phyloP scores from a whole-genome alignment of 92 coral and sea anemone species.

The Paragorgia papillata region DNA sequence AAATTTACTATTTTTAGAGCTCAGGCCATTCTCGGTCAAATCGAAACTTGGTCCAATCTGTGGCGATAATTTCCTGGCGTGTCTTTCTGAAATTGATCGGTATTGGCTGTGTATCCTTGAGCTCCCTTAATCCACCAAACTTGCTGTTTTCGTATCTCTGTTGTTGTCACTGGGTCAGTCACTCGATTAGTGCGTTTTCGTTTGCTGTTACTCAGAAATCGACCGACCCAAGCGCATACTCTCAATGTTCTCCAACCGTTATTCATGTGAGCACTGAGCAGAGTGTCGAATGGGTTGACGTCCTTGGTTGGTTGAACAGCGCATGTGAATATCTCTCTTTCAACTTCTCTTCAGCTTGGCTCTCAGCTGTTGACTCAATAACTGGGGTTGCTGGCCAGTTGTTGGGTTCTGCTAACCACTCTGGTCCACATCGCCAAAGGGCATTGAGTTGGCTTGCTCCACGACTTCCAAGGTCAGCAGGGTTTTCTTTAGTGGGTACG shows the following conservation, averaged over 20 bases:
- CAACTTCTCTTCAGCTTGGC: slow-evolving; percentile 4
- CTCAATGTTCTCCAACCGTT: background rate
- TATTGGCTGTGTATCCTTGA: background rate
- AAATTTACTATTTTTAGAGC: slow-evolving; percentile 7
- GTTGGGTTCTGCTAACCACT: background rate
- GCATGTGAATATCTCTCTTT: background rate
- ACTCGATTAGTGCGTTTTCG: background rate
- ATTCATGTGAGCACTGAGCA: background rate
- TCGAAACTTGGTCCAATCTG: slow-evolving; percentile 57
- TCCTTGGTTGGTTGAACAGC: background rate
- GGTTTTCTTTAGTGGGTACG: slow-evolving; percentile 51
- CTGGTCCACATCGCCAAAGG: background rate
- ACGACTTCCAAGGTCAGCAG: slow-evolving; percentile 51
- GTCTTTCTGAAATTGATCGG: background rate
- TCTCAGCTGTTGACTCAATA: slow-evolving; percentile 1
- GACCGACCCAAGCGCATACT: slow-evolving; percentile 15
- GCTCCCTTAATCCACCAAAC: background rate
- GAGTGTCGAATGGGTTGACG: background rate
- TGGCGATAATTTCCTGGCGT: slow-evolving; percentile 56
- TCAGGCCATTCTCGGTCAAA: slow-evolving; percentile 38
- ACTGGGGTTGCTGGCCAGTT: background rate
- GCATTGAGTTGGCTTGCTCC: slow-evolving; percentile 27
- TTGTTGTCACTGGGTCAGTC: background rate
- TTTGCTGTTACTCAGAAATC: background rate
- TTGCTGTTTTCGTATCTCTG: background rate